Evolutionary conservation across 2,113 vertebrate genomes (phyloP).

Genomic region (Xenus cinereus): DNA sequence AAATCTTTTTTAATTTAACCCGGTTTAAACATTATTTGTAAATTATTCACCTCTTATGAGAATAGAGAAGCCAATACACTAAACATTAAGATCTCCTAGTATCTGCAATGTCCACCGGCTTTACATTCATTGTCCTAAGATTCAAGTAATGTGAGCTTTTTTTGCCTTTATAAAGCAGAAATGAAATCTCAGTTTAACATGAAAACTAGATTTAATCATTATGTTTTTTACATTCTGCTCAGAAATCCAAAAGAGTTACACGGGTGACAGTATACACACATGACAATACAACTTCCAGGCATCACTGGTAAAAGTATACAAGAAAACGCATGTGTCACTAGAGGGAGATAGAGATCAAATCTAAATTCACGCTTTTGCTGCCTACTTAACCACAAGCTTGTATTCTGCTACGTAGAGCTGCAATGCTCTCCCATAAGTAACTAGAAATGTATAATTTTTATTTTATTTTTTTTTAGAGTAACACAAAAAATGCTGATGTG

Average conservation of each 20-base stretch:
- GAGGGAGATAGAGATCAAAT: conserved; percentile 12
- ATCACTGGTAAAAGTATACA: background rate
- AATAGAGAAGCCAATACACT: background rate
- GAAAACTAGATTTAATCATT: background rate
- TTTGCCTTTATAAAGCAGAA: background rate
- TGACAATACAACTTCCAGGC: background rate
- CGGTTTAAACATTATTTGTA: background rate
- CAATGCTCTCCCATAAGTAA: background rate
- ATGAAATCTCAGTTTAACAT: background rate
- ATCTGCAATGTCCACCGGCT: background rate
- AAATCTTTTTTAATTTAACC: background rate
- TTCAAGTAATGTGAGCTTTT: background rate
- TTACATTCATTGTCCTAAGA: background rate
- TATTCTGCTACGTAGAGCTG: background rate
- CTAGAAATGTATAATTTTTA: background rate
- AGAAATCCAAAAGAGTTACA: background rate
- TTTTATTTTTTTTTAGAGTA: background rate
- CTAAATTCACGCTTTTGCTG: background rate
- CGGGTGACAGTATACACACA: background rate
- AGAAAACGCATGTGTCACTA: background rate
- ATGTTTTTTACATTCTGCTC: background rate
- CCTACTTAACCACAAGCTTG: background rate
- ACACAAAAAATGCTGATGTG: background rate
- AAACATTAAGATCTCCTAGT: background rate
- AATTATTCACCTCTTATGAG: background rate